phyloP scores from a whole-genome alignment of 2,888 invertebrate species.

The Heliconius aoede region DNA sequence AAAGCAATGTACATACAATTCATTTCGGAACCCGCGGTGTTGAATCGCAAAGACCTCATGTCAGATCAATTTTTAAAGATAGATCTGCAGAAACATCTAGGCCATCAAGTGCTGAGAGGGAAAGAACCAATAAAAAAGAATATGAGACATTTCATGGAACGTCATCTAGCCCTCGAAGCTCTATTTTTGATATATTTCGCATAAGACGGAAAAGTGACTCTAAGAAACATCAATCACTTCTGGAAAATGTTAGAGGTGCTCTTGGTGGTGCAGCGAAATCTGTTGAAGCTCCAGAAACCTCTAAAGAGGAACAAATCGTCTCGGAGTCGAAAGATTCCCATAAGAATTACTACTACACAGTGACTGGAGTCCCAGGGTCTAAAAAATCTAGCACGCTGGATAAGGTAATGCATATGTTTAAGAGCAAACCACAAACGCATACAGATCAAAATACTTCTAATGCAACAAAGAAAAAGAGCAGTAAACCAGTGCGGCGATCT shows the following conservation, averaged over 20 bases:
- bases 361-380: constrained; percentile 74
- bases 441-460: constrained; percentile 62
- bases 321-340: constrained; percentile 73
- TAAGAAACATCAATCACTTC: constrained; percentile 69
- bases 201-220: constrained; percentile 79
- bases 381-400: constrained; percentile 80
- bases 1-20: constrained; percentile 77
- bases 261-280: constrained; percentile 60
- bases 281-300: constrained; percentile 66
- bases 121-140: constrained; percentile 66
- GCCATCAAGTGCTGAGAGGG: constrained; percentile 75
- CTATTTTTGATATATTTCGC: constrained; percentile 81
- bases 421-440: constrained; percentile 72
- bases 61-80: constrained; percentile 77
- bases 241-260: constrained; percentile 62
- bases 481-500: constrained; percentile 70
- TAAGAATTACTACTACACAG: constrained; percentile 81
- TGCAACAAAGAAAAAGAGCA: constrained; percentile 69
- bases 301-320: constrained; percentile 63
- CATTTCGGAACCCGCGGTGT: constrained; percentile 79
- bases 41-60: constrained; percentile 77
- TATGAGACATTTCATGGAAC: constrained; percentile 82
- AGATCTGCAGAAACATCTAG: constrained; percentile 66
- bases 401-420: constrained; percentile 79
- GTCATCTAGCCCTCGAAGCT: constrained; percentile 78